Base-by-base conservation (phyloP, 2,888 invertebrate species). In the Digitonthophagus gazella region DNA sequence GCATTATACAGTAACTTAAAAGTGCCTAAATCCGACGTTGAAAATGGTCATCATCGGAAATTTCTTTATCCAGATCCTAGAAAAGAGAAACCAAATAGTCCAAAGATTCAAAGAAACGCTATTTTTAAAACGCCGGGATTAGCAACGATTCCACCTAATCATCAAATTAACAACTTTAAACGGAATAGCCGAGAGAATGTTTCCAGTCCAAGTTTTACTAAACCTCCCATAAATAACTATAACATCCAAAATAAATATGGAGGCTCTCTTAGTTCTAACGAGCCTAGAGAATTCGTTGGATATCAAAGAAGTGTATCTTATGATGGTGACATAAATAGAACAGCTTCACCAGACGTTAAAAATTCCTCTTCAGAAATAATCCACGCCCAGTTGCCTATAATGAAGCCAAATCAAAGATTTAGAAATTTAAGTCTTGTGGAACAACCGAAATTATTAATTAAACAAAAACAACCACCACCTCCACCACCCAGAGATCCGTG, bases 401-500 rank as follows among this genome's bases (percentile, higher is more conserved):
- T 77, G 18, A 78, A 77, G 73, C 78, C 79, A 16, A 75, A 76
- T 66, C 57, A 69, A 63, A 75, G 74, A 8, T 64, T 61, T 65
- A 75, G 80, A 69, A 80, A 80, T 74, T 72, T 78, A 18, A 79
- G 78, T 72, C 72, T 80, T 19, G 75, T 79, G 8, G 81, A 81
- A 28, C 70, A 69, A 19, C 67, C 69, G 11, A 66, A 67, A 56
- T 22, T 69, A 44, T 67, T 67, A 15, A 67, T 65, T 61, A 20
- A 22, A 11, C 61, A 57, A 20, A 72, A 68, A 22, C 73, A 74
- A 54, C 92, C 93, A 3, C 93, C 93, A 0, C 89, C 91, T 2
- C 93, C 93, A 20, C 93, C 93, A 0, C 93, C 93, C n/a, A 84
- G 91, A 75, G 92, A 91, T 81, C 92, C 90, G 76, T 86, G 89